phyloP scores from a whole-genome alignment of 2,113 vertebrate genomes.

The Addax nasomaculatus region DNA sequence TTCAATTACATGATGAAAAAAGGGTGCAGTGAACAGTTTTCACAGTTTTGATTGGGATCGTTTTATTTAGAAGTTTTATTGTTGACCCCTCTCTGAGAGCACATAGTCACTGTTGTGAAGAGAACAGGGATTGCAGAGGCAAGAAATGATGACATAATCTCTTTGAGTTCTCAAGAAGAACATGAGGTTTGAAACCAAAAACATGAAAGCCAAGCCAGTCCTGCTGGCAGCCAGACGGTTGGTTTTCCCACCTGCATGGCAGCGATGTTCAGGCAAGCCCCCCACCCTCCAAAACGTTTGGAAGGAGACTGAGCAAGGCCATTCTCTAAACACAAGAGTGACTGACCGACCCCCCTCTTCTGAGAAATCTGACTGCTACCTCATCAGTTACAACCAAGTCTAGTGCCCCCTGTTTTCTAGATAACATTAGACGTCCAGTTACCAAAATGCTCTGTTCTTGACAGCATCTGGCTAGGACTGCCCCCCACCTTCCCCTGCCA shows the following conservation, averaged over 20 bases:
- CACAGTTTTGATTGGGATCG: neutral
- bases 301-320: neutral
- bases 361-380: neutral
- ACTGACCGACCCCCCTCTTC: neutral
- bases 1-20: neutral
- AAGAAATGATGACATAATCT: neutral
- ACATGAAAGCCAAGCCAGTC: neutral
- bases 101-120: neutral
- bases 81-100: neutral
- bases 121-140: neutral
- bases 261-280: neutral
- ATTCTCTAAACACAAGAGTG: neutral
- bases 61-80: neutral
- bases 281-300: neutral
- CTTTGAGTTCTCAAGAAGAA: neutral
- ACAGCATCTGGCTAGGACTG: neutral
- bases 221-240: neutral
- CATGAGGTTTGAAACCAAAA: neutral
- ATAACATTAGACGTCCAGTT: neutral
- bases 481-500: no score
- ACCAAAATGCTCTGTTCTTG: neutral
- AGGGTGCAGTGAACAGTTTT: neutral
- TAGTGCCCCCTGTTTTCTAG: neutral
- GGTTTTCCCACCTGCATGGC: neutral
- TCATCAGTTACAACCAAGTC: neutral